phyloP scores from a whole-genome alignment of 2,113 vertebrate genomes.

The Strix aluco region DNA sequence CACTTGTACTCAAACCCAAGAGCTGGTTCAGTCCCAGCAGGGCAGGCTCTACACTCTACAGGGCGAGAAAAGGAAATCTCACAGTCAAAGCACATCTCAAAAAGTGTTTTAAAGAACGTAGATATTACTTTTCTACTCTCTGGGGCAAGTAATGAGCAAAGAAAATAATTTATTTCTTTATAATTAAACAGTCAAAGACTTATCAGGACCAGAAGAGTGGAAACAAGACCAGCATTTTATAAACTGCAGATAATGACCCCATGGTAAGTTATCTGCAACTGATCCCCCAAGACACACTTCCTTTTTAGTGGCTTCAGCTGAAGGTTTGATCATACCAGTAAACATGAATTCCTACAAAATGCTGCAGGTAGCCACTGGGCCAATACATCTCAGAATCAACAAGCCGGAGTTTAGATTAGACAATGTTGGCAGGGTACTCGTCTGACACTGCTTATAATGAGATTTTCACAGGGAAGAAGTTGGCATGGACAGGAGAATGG shows the following conservation, averaged over 20 bases:
- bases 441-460: neutral
- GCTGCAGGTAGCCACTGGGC: neutral
- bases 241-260: accelerated
- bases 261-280: neutral
- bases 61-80: neutral
- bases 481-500: neutral
- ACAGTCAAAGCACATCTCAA: neutral
- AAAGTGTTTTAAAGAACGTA: neutral
- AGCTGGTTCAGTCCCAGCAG: slow-evolving; percentile 90
- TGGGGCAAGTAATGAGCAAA: neutral
- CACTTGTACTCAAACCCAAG: slow-evolving; percentile 95
- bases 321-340: neutral
- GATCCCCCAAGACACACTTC: neutral
- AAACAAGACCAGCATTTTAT: neutral
- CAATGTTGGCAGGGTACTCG: neutral
- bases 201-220: neutral
- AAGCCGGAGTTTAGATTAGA: neutral
- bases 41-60: slow-evolving; percentile 87
- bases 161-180: neutral
- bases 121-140: neutral
- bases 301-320: neutral
- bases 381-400: neutral
- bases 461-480: neutral
- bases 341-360: neutral
- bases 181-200: neutral